phyloP scores from a whole-genome alignment of 2,113 vertebrate genomes.

The Lathamus discolor region DNA sequence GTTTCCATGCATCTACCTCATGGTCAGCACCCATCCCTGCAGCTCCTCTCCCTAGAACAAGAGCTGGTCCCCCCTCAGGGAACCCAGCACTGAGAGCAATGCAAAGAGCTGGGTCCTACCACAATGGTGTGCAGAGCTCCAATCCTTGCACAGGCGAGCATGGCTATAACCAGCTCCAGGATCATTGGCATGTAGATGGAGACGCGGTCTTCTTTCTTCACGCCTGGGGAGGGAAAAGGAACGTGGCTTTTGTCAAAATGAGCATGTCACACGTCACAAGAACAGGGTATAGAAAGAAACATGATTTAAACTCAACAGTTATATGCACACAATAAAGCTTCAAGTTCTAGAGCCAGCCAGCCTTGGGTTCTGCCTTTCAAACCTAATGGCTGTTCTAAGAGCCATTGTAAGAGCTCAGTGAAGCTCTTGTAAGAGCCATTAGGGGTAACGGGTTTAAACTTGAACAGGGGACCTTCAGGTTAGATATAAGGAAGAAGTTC shows the following conservation, averaged over 20 bases:
- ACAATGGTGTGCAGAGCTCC: constrained; percentile 94
- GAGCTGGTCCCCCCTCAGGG: neutral
- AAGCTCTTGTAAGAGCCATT: neutral
- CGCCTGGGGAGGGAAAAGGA: constrained; percentile 68
- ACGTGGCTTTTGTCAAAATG: neutral
- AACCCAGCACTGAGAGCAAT: neutral
- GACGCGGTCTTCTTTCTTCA: constrained; percentile 91
- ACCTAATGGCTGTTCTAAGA: neutral
- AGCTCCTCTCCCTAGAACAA: neutral
- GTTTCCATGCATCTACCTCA: neutral
- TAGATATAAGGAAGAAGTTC: neutral
- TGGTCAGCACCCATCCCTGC: neutral
- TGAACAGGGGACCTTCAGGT: neutral
- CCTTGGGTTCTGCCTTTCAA: neutral
- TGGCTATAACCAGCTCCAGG: constrained; percentile 91
- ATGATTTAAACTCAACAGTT: neutral
- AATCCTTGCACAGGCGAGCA: constrained; percentile 93
- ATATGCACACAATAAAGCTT: neutral
- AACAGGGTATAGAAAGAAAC: neutral
- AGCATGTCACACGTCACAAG: rapidly evolving
- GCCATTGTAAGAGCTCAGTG: neutral
- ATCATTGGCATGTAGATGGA: constrained; percentile 99
- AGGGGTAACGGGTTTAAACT: neutral
- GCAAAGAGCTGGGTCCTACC: constrained; percentile 75
- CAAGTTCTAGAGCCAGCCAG: neutral